Conservation (phyloP, 2,113 vertebrate genomes). For the Phodopus roborovskii region DNA sequence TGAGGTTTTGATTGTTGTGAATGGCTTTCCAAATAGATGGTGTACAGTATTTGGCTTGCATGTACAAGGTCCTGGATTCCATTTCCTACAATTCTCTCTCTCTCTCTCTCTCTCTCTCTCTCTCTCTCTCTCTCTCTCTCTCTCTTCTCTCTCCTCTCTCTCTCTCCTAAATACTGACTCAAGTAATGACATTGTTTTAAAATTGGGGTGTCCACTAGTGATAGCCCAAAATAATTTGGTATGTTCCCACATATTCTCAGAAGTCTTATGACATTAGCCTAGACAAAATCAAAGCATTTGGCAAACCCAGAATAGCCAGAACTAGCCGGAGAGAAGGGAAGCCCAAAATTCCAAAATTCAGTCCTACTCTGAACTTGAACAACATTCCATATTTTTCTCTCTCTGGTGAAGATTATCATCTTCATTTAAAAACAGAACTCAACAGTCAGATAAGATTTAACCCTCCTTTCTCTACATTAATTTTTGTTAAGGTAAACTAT, state of each 20-base stretch:
- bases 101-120: too few species aligned
- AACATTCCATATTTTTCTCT: not conserved
- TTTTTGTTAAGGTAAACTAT: conserved; percentile 9
- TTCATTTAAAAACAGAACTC: not conserved
- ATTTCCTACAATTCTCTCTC: too few species aligned
- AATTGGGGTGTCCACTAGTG: not conserved
- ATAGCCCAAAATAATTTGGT: not conserved
- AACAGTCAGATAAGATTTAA: conserved; percentile 2
- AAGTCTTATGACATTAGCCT: conserved; percentile 37
- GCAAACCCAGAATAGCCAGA: not conserved
- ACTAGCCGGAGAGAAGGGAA: conserved; percentile 10
- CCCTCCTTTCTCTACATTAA: not conserved
- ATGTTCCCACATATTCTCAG: not conserved
- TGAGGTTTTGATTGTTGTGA: not conserved
- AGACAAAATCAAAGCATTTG: conserved; percentile 50
- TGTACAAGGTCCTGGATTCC: not conserved
- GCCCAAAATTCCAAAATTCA: not conserved
- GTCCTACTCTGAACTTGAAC: not conserved
- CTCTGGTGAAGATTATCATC: not conserved
- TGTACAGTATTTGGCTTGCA: not conserved
- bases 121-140: too few species aligned
- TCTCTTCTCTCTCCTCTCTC: too few species aligned
- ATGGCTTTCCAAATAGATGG: not conserved
- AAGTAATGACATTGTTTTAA: conserved; percentile 45
- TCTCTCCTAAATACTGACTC: not conserved